Evolutionary conservation across 1,140 invertebrate genomes (phyloP).

Genomic region (Aphidius gifuensis): DNA sequence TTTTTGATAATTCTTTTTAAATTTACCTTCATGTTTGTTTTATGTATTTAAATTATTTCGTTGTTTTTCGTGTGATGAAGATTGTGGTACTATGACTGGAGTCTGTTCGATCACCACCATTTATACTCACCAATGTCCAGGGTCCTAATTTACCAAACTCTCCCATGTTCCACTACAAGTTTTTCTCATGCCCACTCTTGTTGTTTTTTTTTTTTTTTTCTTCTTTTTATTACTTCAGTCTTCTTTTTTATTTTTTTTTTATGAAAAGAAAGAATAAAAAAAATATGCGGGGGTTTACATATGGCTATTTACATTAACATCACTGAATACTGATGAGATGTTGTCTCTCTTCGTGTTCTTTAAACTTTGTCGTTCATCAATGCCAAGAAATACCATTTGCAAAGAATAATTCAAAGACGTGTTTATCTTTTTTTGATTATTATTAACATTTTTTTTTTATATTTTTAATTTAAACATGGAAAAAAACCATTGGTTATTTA

Average conservation of each 20-base stretch:
- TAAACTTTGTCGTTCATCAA: not conserved
- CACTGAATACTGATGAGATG: conserved; percentile 5
- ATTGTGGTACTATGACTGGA: conserved; percentile 35
- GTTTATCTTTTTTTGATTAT: not conserved
- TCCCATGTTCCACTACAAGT: conserved; percentile 6
- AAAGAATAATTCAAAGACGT: not conserved
- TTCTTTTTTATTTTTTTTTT: not conserved
- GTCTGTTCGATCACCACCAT: conserved; percentile 29
- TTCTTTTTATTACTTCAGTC: conserved; percentile 23
- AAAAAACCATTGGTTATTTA: too few species aligned
- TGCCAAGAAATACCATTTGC: not conserved
- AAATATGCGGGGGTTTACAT: too few species aligned
- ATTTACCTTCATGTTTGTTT: conserved; percentile 5
- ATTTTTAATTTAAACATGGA: not conserved
- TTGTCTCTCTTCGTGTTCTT: not conserved
- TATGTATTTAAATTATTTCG: conserved; percentile 29
- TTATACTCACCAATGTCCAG: conserved; percentile 31
- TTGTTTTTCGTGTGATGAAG: conserved; percentile 33
- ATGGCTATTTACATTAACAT: not conserved
- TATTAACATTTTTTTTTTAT: not conserved
- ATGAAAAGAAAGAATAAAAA: too few species aligned
- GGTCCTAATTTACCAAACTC: conserved; percentile 29
- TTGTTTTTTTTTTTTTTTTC: conserved; percentile 14
- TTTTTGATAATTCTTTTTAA: not conserved
- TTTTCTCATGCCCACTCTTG: not conserved